Base-by-base conservation (phyloP, 2,888 invertebrate genomes). In the Acronicta alni region DNA sequence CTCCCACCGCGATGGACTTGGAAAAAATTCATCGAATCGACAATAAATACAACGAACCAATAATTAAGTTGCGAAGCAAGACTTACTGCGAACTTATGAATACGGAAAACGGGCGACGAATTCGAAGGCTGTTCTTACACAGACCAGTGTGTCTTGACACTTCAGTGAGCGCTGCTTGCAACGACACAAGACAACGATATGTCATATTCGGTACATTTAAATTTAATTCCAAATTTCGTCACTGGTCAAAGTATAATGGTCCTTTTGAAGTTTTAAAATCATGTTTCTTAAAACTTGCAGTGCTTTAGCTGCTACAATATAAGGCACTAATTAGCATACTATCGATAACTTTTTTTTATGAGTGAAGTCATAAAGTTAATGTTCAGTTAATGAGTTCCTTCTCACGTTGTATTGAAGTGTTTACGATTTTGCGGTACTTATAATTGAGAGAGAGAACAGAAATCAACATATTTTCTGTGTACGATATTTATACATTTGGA, bases 71-170 rank as follows among this genome's bases (percentile, higher is more conserved):
- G 63, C 71, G 77, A 68, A 68, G 45, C 43, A 30, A 57, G 62
- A 58, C 59, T 66, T 82, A 80, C 79, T 45, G 47, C 48, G 79
- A 81, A 82, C 76, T 76, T 69, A 77, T 81, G 77, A 80, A 83
- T 82, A 74, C 63, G 47, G 68, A 66, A 62, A 79, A 75, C 57
- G 46, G 53, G 61, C 62, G 49, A 59, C 53, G 71, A 67, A 75
- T 77, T 64, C 62, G 60, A 38, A 35, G 10, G 30, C 12, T n/a
- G 32, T 51, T 12, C 9, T n/a, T 38, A 30, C 2, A 15, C 6
- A 4, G 39, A 17, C 64, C 41, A 46, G 9, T 2, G 4, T 45
- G 38, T 38, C 41, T 45, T 42, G 48, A 37, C 10, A 26, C 14
- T 15, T 9, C 45, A 18, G 9, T 14, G 30, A 26, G 64, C 65